Conservation (phyloP, 2,888 invertebrate genomes). For the Glyphotaelius pellucidus region DNA sequence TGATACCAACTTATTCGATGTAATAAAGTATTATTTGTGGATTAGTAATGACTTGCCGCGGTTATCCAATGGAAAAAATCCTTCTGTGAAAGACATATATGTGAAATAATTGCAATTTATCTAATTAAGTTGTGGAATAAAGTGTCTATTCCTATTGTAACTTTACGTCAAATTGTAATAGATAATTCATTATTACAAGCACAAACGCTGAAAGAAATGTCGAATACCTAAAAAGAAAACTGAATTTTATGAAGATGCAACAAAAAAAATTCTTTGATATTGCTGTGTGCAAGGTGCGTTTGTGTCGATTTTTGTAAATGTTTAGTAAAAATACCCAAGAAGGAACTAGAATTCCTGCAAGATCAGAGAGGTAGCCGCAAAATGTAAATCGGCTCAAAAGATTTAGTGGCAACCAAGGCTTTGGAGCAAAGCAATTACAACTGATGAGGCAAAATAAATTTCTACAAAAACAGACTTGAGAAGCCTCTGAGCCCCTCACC, state of each 20-base stretch:
- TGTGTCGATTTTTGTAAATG: background rate
- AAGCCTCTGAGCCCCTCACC: too few species aligned
- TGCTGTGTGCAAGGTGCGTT: background rate
- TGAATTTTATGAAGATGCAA: background rate
- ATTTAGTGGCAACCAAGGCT: background rate
- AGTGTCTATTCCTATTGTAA: background rate
- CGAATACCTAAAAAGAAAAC: too few species aligned
- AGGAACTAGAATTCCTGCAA: background rate
- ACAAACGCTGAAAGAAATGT: background rate
- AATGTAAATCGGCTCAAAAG: background rate
- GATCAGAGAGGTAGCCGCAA: background rate
- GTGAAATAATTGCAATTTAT: background rate
- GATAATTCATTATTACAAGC: background rate
- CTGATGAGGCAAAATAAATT: background rate
- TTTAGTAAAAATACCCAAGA: background rate
- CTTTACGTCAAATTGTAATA: background rate
- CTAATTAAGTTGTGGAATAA: background rate
- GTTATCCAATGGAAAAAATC: background rate
- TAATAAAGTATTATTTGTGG: background rate
- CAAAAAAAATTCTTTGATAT: background rate
- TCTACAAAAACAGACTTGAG: background rate
- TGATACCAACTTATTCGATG: background rate
- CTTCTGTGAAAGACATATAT: background rate
- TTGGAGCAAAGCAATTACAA: background rate
- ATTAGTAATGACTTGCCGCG: background rate